Evolutionary conservation across 2,888 invertebrate genomes (phyloP), one percentile per base, ranked within the genome.

Genomic region (Xylophagus ater): DNA sequence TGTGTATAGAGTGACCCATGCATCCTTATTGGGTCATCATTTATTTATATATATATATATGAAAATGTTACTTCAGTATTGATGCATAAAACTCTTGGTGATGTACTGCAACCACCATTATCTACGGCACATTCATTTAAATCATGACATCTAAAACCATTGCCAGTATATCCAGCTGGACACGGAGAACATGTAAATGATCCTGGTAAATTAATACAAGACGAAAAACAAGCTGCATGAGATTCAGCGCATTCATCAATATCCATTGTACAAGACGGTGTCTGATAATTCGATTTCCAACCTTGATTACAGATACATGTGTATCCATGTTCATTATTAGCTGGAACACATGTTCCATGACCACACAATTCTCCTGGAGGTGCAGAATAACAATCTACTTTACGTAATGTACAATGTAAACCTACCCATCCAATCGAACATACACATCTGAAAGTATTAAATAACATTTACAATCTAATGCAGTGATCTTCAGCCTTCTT

Each of bases 131-230:
- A 97, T 67, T 97, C 96, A 55, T 97, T 78, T 24, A 94, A 74
- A 57, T 97, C 96, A 2, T 66, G 65, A 54, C 97, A 97, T 24
- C 73, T 73, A 53, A 76, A 79, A 2, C 94, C 94, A 62, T 89
- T 86, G 15, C 94, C 94, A 43, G 78, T 75, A 53, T 81, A 94
- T 8, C 94, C 88, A 49, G 65, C 51, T 1, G 96, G 96, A 62
- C 97, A 97, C 15, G 73, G 68, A 3, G 83, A 90, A 59, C 97
- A 97, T 45, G 70, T 70, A 62, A 88, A 97, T 4, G 83, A 75
- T 2, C 96, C 97, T 0, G 87, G 92, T 1, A 81, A 66, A 60
- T 97, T 97, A 42, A 88, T 74, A 58, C 97, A 97, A n/a, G 70
- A 68, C 0, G 88, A 89, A 37, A 68, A 71, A 57, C 94, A 96